Conservation (phyloP, 2,113 vertebrate species). For the Pachyramphus minor region DNA sequence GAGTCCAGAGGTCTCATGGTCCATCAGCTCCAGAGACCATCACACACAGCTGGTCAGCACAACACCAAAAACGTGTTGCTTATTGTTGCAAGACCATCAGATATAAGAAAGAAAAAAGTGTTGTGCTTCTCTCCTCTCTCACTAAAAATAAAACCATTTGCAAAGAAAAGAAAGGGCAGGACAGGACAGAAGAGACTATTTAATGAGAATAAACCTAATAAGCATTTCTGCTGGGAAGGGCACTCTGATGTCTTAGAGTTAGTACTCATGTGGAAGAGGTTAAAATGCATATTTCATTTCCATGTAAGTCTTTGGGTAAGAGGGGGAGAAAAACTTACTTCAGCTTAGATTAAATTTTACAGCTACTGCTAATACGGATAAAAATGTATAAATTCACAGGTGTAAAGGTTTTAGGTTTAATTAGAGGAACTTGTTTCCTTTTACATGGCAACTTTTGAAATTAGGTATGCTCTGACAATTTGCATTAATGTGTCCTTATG, state of each 20-base stretch:
- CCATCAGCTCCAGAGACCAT: not conserved
- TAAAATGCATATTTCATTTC: slow-evolving; percentile 29
- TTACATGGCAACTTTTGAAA: slow-evolving; percentile 47
- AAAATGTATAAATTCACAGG: slow-evolving; percentile 69
- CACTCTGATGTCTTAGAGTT: not conserved
- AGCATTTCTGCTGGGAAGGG: not conserved
- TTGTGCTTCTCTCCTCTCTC: not conserved
- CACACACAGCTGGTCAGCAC: not conserved
- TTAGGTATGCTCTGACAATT: slow-evolving; percentile 54
- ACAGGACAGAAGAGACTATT: not conserved
- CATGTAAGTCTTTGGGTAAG: slow-evolving; percentile 12
- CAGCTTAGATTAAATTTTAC: slow-evolving; percentile 68
- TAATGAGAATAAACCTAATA: not conserved
- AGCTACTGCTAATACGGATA: slow-evolving; percentile 55
- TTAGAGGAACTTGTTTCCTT: slow-evolving; percentile 69
- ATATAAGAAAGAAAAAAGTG: not conserved
- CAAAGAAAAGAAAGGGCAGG: not conserved
- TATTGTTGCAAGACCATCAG: not conserved
- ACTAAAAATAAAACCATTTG: not conserved
- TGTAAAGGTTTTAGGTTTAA: slow-evolving; percentile 72
- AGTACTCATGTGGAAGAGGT: not conserved
- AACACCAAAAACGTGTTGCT: not conserved
- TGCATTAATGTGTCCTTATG: slow-evolving; percentile 59
- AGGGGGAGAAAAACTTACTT: slow-evolving; percentile 42
- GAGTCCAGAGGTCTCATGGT: not conserved